Conservation (phyloP, 2,113 vertebrate genomes). For the Nothocercus julius region DNA sequence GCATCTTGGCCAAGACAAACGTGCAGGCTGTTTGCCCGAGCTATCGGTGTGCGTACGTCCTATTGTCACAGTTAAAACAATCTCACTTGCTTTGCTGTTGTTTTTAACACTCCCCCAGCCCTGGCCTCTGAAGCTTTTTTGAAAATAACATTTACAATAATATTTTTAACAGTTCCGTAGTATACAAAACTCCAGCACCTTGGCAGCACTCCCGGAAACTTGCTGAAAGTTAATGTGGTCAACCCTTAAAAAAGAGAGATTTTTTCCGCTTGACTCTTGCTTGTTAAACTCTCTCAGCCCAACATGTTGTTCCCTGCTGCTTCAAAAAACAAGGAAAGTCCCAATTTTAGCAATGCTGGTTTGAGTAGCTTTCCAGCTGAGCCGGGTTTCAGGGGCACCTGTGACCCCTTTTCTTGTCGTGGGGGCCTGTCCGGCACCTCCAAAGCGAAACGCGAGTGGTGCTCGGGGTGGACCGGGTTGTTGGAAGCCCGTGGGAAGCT, state of each 20-base stretch:
- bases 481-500: not conserved
- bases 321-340: conserved; percentile 71
- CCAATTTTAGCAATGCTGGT: conserved; percentile 54
- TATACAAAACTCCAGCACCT: conserved; percentile 58
- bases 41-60: not conserved
- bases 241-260: conserved; percentile 71
- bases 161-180: conserved; percentile 74
- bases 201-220: conserved; percentile 75
- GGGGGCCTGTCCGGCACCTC: not conserved
- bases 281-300: conserved; percentile 63
- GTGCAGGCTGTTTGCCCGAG: not conserved
- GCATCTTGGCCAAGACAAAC: not conserved
- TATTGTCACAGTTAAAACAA: not conserved
- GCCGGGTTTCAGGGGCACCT: conserved; percentile 3
- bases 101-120: conserved; percentile 37
- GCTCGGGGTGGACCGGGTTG: not conserved
- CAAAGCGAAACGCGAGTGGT: not conserved
- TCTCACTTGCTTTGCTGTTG: conserved; percentile 39
- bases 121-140: conserved; percentile 56
- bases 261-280: conserved; percentile 71
- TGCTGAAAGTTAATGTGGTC: conserved; percentile 69
- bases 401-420: not conserved
- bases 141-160: conserved; percentile 69
- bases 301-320: conserved; percentile 60
- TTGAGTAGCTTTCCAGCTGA: conserved; percentile 58